Conservation (phyloP, 2,113 vertebrate genomes). For the Anarrhichthys ocellatus region DNA sequence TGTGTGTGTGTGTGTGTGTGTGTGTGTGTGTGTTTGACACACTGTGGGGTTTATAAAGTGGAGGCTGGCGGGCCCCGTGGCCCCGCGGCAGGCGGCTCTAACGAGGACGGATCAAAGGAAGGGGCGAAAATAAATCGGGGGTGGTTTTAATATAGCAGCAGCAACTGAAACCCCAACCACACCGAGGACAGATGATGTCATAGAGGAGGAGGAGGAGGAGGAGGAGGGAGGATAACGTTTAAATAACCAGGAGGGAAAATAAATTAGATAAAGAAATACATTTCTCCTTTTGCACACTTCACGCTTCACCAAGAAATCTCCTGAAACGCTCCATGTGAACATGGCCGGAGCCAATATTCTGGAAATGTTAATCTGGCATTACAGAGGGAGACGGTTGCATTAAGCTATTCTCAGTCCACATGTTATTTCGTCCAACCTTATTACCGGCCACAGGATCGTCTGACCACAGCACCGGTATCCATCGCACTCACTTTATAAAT, state of each 20-base stretch:
- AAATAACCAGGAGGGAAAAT: constrained; percentile 14
- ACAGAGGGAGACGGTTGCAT: not conserved
- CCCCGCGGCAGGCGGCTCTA: constrained; percentile 56
- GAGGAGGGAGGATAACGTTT: constrained; percentile 21
- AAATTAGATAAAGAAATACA: constrained; percentile 5
- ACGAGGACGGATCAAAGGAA: constrained; percentile 70
- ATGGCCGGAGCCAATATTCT: not conserved
- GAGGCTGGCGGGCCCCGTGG: constrained; percentile 45
- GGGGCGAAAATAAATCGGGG: constrained; percentile 67
- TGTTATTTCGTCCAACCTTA: not conserved
- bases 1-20: constrained; percentile 30
- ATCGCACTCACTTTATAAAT: not conserved
- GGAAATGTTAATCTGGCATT: not conserved
- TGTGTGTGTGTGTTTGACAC: constrained; percentile 66
- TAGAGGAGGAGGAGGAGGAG: constrained; percentile 28
- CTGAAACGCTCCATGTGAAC: not conserved
- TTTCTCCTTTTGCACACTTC: not conserved
- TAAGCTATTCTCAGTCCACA: not conserved
- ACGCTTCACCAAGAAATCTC: not conserved
- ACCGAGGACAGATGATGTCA: constrained; percentile 76
- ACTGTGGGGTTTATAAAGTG: constrained; percentile 69
- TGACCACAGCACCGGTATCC: not conserved
- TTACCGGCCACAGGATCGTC: no score
- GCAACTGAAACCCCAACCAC: constrained; percentile 66
- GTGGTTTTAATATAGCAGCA: constrained; percentile 74